Evolutionary conservation across 2,113 vertebrate species (phyloP).

Genomic region (Alouatta palliata): DNA sequence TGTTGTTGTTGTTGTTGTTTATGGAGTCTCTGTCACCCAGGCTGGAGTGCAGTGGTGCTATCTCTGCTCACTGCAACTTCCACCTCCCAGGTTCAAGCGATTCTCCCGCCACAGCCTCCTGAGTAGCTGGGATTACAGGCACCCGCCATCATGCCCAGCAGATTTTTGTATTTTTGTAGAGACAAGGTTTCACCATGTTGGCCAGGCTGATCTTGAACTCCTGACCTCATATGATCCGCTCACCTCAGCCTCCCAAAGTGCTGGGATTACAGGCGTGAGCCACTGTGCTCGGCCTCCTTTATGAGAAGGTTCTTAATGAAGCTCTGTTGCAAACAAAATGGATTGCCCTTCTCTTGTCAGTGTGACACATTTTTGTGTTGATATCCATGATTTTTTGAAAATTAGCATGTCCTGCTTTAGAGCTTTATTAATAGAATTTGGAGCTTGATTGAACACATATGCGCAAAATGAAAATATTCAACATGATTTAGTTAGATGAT

Average conservation of each 20-base stretch:
- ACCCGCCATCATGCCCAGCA: too few relatives aligned
- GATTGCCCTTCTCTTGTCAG: not conserved
- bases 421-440: not conserved
- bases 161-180: not conserved
- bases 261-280: not conserved
- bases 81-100: too few relatives aligned
- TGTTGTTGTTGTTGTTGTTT: too few relatives aligned
- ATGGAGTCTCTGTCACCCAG: too few relatives aligned
- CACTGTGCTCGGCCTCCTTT: not conserved
- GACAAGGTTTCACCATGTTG: not conserved
- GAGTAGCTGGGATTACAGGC: too few relatives aligned
- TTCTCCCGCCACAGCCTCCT: too few relatives aligned
- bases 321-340: not conserved
- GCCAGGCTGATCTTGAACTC: not conserved
- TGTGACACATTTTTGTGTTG: constrained; percentile 3
- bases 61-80: too few relatives aligned
- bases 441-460: not conserved
- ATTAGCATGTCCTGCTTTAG: constrained; percentile 1
- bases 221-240: not conserved
- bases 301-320: constrained; percentile 10
- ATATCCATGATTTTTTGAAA: not conserved
- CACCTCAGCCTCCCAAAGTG: not conserved
- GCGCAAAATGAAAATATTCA: not conserved
- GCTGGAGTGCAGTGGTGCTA: too few relatives aligned
- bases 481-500: constrained; percentile 13